Base-by-base conservation (phyloP, 2,113 vertebrate species). In the Pseudorasbora parva region DNA sequence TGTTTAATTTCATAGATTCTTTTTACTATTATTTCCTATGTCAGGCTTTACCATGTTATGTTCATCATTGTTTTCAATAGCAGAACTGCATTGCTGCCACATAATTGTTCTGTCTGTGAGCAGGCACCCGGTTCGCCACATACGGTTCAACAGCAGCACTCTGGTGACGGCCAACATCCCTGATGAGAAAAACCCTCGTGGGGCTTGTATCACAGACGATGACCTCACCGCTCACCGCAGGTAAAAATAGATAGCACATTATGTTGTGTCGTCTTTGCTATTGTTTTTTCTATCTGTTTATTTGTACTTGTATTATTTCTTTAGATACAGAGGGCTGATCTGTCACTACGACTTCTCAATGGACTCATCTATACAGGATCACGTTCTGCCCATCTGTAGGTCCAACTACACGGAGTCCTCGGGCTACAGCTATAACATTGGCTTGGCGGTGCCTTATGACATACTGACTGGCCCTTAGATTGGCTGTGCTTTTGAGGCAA, bases 81-180 rank as follows among this genome's bases (percentile, higher is more conserved):
- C 56, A 23, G 21, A 12, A 23, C 0, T 59, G 60, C 60, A 30
- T 5, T 71, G 21, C 11, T 1, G 21, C 41, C 11, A 12, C 21
- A 43, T 23, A 23, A 71, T 71, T 5, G 51, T 78, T 23, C 47
- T 25, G 54, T 57, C 10, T 0, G 87, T 82, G 91, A 91, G 0
- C 92, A 99, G 98, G 8, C 97, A 98, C 87, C 97, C 97, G 0
- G 97, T 99, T 0, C 94, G 97, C 1, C 95, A 95, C 19, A 4
- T 98, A 1, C 91, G 91, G 81, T 98, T 98, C 88, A 93, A 94
- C 87, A 92, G 88, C 72, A 96, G 96, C 88, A 95, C 94, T 56
- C 94, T 99, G 84, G 93, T 99, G 88, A 97, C 97, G 0, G 98
- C 96, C 82, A 97, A 99, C 87, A 87, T 99, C 91, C 98, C 98